Evolutionary conservation across 2,888 invertebrate species (phyloP), one percentile per base, ranked within the genome.

Genomic region (Gerosis bhagava): DNA sequence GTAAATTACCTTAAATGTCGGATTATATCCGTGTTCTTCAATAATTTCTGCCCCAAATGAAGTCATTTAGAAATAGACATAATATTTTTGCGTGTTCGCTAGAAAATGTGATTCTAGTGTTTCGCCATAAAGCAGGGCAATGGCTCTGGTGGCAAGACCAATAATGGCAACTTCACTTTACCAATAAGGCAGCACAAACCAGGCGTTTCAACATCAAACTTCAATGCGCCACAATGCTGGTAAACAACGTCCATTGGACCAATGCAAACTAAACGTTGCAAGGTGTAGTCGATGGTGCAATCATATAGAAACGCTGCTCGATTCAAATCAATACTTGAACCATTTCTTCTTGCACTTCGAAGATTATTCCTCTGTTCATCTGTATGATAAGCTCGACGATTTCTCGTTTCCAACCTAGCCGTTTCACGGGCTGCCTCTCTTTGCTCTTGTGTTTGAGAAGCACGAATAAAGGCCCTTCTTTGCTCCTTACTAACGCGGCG

Each of bases 241-340:
- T 28, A 44, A 44, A 37, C 22, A 17, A 35, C 35, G 28, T 43
- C 25, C 43, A 35, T 31, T 37, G 10, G 45, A 29, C 36, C 25
- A 46, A 26, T 40, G 34, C 34, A 26, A 26, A 37, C 26, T 8
- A 21, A 31, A 29, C 17, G 24, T 36, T 37, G 34, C 22, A 39
- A 49, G 43, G 26, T 25, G 35, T 48, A 36, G 22, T 42, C 41
- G 17, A 16, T 41, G 32, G 15, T 32, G 32, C 47, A 47, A 47
- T 35, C 40, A 15, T 47, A 28, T 28, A 19, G 34, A 47, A 47
- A 40, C 55, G 61, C 64, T 60, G 59, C 62, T 62, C 62, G 61
- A 67, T 67, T 66, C 62, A 63, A 63, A 67, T 63, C 62, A 66
- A 40, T 50, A 57, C 62, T 60, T 59, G 54, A 60, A 34, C 37